Conservation (phyloP, 2,888 invertebrate genomes). For the Acanthosepion pharaonis region DNA sequence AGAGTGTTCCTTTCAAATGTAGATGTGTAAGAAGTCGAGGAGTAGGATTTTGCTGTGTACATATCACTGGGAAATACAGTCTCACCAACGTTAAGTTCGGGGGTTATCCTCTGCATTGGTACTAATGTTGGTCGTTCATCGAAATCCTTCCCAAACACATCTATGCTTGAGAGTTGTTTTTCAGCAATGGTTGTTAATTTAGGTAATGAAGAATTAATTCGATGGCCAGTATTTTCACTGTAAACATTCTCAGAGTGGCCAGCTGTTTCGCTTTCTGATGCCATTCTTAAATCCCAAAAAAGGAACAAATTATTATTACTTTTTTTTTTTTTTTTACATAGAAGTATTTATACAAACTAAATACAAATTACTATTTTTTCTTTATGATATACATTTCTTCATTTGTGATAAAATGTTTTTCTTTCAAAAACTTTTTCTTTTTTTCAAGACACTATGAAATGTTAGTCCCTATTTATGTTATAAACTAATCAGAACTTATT, state of each 20-base stretch:
- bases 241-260: not conserved
- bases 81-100: not conserved
- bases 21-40: not conserved
- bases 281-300: not conserved
- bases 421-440: not conserved
- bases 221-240: not conserved
- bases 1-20: not conserved
- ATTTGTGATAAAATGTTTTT: not conserved
- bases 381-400: not conserved
- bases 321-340: not conserved
- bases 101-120: not conserved
- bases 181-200: not conserved
- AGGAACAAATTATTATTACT: too few relatives aligned
- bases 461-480: not conserved
- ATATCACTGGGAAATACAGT: conserved; percentile 8
- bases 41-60: not conserved
- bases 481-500: too few relatives aligned
- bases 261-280: not conserved
- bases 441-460: not conserved
- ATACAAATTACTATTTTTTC: not conserved
- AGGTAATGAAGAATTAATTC: not conserved
- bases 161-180: not conserved
- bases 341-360: not conserved
- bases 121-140: not conserved
- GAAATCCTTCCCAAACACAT: not conserved